Evolutionary conservation across 2,888 invertebrate genomes (phyloP), one percentile per base, ranked within the genome.

Genomic region (Chymomyza amoena): DNA sequence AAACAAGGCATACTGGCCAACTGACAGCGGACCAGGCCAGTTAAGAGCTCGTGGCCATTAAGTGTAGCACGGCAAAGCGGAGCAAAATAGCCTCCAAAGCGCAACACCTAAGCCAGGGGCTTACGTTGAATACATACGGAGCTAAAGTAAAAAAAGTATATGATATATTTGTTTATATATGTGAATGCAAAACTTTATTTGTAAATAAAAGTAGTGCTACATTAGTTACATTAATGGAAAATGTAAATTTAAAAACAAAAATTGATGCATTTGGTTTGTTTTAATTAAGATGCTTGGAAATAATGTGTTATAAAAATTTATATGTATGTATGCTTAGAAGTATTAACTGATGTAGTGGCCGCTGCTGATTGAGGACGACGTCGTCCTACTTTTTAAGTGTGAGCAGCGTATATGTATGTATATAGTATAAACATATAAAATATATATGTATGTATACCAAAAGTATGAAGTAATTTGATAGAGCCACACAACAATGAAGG

Each of bases 31-130:
- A 52, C 68, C 39, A 45, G 62, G 67, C 68, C 77, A 83, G 87
- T 83, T 84, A 77, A 87, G 85, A 82, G 80, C 82, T 78, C 80
- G 78, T 72, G 69, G 68, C 77, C 80, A 78, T 78, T 68, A 66
- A 69, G 76, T 82, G 78, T 75, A 78, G 83, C 76, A 82, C 83
- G 75, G 70, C 70, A 62, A 70, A 76, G 70, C 73, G 69, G 68
- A 75, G 65, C 50, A 66, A 36, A 60, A 25, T 28, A 63, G 66
- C 66, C 63, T 66, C 16, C 59, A 52, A n/a, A 57, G 28, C 59
- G 65, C 73, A 75, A 75, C 75, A 75, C 75, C 75, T 75, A 75
- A 75, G 69, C 65, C 69, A 69, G 36, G 65, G 64, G 57, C 67
- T 68, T 56, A 69, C 70, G 74, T 45, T 80, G 70, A 64, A 76